Base-by-base conservation (phyloP, 2,113 vertebrate genomes). In the Carlito syrichta region DNA sequence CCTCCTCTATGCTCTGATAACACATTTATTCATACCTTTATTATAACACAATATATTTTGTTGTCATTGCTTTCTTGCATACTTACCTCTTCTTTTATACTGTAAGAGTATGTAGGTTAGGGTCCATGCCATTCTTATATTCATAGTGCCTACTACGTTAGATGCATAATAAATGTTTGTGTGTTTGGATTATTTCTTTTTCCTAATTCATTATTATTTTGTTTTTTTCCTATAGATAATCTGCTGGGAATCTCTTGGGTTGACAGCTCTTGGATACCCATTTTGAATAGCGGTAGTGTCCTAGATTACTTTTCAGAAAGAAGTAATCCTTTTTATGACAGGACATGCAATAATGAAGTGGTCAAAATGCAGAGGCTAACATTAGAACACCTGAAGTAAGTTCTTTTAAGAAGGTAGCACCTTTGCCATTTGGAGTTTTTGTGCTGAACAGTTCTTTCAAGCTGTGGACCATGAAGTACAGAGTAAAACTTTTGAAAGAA, bases 331-430 rank as follows among this genome's bases (percentile, higher is more conserved):
- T 99, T 99, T 97, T 99, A 99, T 50, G 99, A 99, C 95, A 98
- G 99, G 88, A 99, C 99, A 0, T 99, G 99, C 97, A 99, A 99
- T 96, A 99, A 99, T 48, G 99, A 99, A 98, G 99, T 99, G 0
- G 99, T 99, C 97, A 99, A 99, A 98, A 99, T 99, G 99, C 99
- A 99, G 98, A 98, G 99, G 78, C 99, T 99, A 56, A 99, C 99
- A 14, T 98, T 99, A 98, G 99, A 99, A 35, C 99, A 99, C 97
- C 98, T 99, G 78, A 99, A 99, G 99, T 99, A 99, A 98, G 99
- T 98, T 93, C 93, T 38, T 96, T 14, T 90, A 93, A 97, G 54
- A 77, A 82, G 63, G 7, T 52, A 69, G 17, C n/a, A 40, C 81
- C n/a, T 74, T 94, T 86, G 22, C 35, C 58, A 90, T 2, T 30